These are phyloP conservation scores for Pomacea maculata DNA, from an alignment of 1,140 invertebrate genomes.

Conservation along the genomic window DNA sequence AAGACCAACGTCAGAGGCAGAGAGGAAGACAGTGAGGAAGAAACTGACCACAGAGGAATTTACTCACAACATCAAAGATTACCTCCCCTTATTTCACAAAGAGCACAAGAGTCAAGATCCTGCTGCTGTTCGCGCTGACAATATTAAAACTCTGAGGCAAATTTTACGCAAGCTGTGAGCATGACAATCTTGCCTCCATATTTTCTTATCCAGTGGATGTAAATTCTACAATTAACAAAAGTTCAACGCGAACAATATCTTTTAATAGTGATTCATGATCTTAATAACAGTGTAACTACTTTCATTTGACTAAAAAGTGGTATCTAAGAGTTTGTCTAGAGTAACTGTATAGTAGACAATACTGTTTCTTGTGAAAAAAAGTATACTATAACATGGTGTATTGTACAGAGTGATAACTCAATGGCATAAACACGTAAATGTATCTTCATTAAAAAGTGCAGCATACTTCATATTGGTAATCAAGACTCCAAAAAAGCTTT, in stretches of 20 bases:
- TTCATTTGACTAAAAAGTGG: too few relatives aligned
- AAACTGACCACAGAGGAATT: constrained; percentile 36
- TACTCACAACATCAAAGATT: constrained; percentile 58
- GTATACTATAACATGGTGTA: too few relatives aligned
- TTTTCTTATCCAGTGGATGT: background rate
- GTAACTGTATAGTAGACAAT: too few relatives aligned
- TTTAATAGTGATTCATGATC: too few relatives aligned
- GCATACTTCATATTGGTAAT: too few relatives aligned
- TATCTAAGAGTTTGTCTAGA: too few relatives aligned
- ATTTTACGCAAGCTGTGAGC: constrained; percentile 59
- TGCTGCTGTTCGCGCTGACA: constrained; percentile 41
- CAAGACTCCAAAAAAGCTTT: too few relatives aligned
- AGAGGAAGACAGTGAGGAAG: constrained; percentile 33
- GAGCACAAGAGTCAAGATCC: constrained; percentile 55
- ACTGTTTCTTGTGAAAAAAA: too few relatives aligned
- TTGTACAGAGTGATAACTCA: too few relatives aligned
- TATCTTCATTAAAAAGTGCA: too few relatives aligned
- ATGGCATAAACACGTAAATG: too few relatives aligned
- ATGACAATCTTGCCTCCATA: constrained; percentile 3
- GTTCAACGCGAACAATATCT: background rate
- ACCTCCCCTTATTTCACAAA: constrained; percentile 54
- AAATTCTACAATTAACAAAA: background rate
- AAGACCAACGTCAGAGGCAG: constrained; percentile 36
- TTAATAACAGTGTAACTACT: too few relatives aligned
- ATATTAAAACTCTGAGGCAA: constrained; percentile 54